Percentiles rank a stretch among this genome's conserved stretches.
phyloP scores from a whole-genome alignment of 1,140 invertebrate genomes.

The Myzus persicae region DNA sequence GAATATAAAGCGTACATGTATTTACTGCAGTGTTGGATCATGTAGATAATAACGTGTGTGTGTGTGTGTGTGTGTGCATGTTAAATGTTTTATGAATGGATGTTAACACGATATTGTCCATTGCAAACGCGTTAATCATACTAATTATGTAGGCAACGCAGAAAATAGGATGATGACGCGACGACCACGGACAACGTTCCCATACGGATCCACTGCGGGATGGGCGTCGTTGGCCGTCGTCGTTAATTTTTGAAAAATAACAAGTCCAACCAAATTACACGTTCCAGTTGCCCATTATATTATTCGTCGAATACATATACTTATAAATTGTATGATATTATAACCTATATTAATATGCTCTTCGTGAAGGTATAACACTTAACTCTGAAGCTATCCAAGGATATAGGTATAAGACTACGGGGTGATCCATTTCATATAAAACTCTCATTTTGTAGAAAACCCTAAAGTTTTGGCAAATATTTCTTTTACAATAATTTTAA shows the following conservation, averaged over 20 bases:
- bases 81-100: neutral
- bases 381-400: neutral
- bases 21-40: neutral
- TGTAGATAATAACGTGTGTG: neutral
- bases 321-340: neutral
- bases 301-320: neutral
- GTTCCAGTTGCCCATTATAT: neutral
- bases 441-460: too few species aligned
- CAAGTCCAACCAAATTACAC: neutral
- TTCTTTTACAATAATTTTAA: too few species aligned
- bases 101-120: neutral
- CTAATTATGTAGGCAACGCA: neutral
- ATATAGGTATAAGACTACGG: neutral
- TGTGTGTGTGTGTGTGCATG: neutral
- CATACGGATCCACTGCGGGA: neutral
- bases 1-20: neutral
- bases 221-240: slow-evolving; percentile 3
- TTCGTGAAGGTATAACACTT: neutral
- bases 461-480: too few species aligned
- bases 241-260: neutral
- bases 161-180: neutral
- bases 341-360: neutral
- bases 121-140: neutral
- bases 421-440: too few species aligned
- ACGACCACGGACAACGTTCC: neutral